Evolutionary conservation across 2,113 vertebrate genomes (phyloP), one percentile per base, ranked within the genome.

Genomic region (Lichenostomus cassidix): DNA sequence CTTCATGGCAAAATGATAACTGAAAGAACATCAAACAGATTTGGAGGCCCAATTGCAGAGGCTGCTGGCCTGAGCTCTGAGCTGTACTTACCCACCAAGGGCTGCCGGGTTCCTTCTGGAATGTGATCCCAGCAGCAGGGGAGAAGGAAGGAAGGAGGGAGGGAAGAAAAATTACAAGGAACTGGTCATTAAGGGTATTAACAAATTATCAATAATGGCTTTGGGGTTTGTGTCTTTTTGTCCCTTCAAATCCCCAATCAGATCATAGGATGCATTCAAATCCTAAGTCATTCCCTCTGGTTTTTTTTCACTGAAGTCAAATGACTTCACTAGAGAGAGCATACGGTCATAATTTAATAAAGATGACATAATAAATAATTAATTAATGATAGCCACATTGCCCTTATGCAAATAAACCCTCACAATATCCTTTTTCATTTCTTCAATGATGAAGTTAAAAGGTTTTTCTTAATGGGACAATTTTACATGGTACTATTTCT

Each of bases 21-120:
- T 64, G 50, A 42, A 80, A 53, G 44, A 39, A 37, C 7, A 15
- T 22, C 33, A 92, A 44, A 35, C 11, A 70, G 10, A 59, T 52
- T 18, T 70, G 50, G 63, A 77, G 67, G 18, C 28, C 41, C 22
- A 44, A 16, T 82, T 74, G 27, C 68, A 84, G 81, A 73, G 27
- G n/a, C 12, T 28, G 19, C 24, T 19, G 69, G 81, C 33, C 64
- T 46, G 64, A 63, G 65, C 49, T 47, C 20, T 0, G 3, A 14
- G 7, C 31, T 80, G 59, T 28, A 96, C 97, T 98, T 91, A 98
- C 98, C 97, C 73, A 97, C 95, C 85, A 98, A 92, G 80, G 98
- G 97, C 74, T 98, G 97, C 91, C 97, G 96, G 77, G 95, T 83
- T 55, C 98, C 98, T 98, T 97, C 74, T 95, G 89, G 60, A 87